Conservation (phyloP, 2,797 vertebrate species). For the Crocidura indochinensis region DNA sequence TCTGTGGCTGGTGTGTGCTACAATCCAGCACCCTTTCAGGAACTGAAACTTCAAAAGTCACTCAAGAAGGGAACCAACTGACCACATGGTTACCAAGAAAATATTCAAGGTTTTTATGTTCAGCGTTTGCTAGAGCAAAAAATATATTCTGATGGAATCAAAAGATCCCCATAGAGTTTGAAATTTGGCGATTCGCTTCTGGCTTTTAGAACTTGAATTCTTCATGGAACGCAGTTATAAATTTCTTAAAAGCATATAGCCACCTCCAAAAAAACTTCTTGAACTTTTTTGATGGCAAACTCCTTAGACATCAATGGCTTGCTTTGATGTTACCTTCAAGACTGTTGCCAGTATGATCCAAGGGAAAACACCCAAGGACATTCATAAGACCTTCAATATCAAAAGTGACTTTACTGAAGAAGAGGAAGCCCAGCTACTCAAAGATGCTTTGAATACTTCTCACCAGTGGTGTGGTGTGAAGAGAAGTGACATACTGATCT, state of each 20-base stretch:
- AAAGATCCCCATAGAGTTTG: neutral
- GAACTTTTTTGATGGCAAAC: constrained; percentile 94
- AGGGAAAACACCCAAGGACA: constrained; percentile 98
- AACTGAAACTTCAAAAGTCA: constrained; percentile 65
- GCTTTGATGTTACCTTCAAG: constrained; percentile 84
- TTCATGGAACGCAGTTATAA: constrained; percentile 44
- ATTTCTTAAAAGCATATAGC: constrained; percentile 8
- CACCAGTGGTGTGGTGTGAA: constrained; percentile 99
- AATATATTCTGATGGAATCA: constrained; percentile 49
- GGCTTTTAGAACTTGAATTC: constrained; percentile 34
- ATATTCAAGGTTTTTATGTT: constrained; percentile 39
- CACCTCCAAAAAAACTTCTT: constrained; percentile 14
- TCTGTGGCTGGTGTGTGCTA: constrained; percentile 47
- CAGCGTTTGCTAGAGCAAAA: constrained; percentile 28
- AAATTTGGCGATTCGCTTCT: constrained; percentile 58
- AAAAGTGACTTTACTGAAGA: constrained; percentile 99
- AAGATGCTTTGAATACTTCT: constrained; percentile 90
- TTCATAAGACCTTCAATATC: constrained; percentile 99
- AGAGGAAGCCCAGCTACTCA: constrained; percentile 99
- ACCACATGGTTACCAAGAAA: constrained; percentile 36
- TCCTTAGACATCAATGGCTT: constrained; percentile 95
- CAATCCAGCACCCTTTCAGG: constrained; percentile 9
- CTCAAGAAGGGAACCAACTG: constrained; percentile 13
- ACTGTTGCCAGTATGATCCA: constrained; percentile 83
- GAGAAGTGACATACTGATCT: constrained; percentile 94